Evolutionary conservation across 37 sponge, comb jelly and placozoan genomes (phyloP).

Genomic region (Petrosia ficiformis): DNA sequence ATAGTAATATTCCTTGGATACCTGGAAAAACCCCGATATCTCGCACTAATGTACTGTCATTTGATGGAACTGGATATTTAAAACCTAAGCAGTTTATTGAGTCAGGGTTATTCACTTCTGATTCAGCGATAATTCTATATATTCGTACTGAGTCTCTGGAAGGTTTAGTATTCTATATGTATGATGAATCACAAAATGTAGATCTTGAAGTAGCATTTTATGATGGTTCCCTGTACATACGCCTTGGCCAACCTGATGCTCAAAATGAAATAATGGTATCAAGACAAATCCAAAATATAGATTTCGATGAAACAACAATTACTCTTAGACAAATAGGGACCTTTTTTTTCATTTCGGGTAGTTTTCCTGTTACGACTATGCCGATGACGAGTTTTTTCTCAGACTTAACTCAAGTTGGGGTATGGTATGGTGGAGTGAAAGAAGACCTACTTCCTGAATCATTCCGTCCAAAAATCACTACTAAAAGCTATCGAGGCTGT

Average conservation of each 20-base stretch:
- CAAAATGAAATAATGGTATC: background rate
- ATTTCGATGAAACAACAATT: background rate
- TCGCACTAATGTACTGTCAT: constrained; percentile 10
- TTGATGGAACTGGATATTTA: constrained; percentile 41
- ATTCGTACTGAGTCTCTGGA: background rate
- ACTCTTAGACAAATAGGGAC: background rate
- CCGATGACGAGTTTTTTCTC: constrained; percentile 21
- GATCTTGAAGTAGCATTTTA: constrained; percentile 26
- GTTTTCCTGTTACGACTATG: too few species aligned
- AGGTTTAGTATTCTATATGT: background rate
- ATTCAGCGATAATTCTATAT: background rate
- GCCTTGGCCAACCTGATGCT: background rate
- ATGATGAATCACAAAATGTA: background rate
- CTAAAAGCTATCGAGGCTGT: constrained; percentile 27
- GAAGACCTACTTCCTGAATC: constrained; percentile 16
- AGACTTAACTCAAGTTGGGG: constrained; percentile 22
- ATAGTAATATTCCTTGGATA: background rate
- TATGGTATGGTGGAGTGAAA: constrained; percentile 45
- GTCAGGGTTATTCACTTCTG: background rate
- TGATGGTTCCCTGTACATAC: constrained; percentile 9
- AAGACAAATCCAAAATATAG: background rate
- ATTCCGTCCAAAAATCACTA: constrained; percentile 22
- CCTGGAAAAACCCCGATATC: too few species aligned
- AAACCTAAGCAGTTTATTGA: background rate
- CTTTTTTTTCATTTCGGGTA: background rate